These are phyloP conservation scores for Amblyraja radiata DNA, from an alignment of 2,797 vertebrate species.

Conservation along the genomic window DNA sequence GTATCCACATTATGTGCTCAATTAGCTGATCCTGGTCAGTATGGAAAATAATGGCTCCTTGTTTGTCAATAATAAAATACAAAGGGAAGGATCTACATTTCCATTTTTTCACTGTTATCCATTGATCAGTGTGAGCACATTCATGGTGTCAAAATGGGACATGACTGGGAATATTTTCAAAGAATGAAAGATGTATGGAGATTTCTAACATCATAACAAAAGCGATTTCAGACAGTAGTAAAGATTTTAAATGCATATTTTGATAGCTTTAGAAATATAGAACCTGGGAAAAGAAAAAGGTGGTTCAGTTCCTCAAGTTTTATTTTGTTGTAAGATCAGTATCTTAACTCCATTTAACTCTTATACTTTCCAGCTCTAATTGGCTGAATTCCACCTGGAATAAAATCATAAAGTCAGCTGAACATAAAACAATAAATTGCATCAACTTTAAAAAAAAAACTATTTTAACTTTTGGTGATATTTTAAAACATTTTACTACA, in stretches of 20 bases:
- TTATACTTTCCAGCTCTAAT: not conserved
- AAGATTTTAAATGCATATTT: not conserved
- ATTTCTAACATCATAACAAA: not conserved
- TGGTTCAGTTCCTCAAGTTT: not conserved
- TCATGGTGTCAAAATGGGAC: not conserved
- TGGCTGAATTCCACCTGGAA: not conserved
- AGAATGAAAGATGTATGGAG: not conserved
- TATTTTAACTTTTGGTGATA: not conserved
- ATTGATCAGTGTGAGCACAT: not conserved
- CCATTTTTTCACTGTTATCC: not conserved
- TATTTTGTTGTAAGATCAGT: not conserved
- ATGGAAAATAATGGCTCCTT: not conserved
- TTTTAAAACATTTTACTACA: not conserved
- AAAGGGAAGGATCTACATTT: not conserved
- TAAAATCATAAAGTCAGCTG: not conserved
- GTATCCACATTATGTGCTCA: not conserved
- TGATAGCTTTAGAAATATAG: not conserved
- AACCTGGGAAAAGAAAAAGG: not conserved
- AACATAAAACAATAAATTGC: not conserved
- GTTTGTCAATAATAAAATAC: not conserved
- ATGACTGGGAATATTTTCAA: too few species aligned
- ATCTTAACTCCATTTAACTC: not conserved
- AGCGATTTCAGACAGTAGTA: not conserved
- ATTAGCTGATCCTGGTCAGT: not conserved
- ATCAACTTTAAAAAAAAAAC: not conserved